phyloP scores from a whole-genome alignment of 1,140 invertebrate genomes.

The Adoxophyes honmai region DNA sequence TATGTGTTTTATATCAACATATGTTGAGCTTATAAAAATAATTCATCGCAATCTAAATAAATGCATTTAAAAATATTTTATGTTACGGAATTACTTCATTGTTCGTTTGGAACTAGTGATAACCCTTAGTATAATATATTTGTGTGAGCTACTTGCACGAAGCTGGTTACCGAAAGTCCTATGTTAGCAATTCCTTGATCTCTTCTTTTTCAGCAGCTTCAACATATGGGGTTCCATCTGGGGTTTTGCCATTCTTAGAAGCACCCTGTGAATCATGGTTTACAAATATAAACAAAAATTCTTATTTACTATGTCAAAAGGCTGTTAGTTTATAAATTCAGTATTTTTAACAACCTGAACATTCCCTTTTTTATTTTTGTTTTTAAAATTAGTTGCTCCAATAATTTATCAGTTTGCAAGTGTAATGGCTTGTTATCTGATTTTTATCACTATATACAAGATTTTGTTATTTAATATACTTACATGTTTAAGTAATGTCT shows the following conservation, averaged over 20 bases:
- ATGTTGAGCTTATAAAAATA: constrained; percentile 71
- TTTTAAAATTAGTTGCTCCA: too few relatives aligned
- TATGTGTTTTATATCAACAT: constrained; percentile 37
- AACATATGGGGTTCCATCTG: constrained; percentile 90
- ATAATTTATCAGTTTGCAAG: too few relatives aligned
- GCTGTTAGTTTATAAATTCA: too few relatives aligned
- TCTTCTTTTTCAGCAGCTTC: constrained; percentile 95
- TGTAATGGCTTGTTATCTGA: too few relatives aligned
- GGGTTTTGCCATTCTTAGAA: constrained; percentile 88
- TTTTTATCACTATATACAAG: too few relatives aligned
- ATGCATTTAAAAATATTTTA: constrained; percentile 70
- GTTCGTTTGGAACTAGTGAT: constrained; percentile 36
- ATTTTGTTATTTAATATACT: constrained; percentile 44
- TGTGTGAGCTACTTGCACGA: constrained; percentile 39
- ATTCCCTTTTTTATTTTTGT: too few relatives aligned
- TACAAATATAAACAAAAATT: not conserved
- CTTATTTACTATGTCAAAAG: too few relatives aligned
- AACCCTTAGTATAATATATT: constrained; percentile 54
- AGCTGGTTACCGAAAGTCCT: constrained; percentile 29
- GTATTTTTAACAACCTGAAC: too few relatives aligned
- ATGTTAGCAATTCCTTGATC: constrained; percentile 84
- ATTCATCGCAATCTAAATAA: constrained; percentile 68
- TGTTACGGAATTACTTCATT: constrained; percentile 38
- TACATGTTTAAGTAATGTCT: constrained; percentile 91
- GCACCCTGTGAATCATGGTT: constrained; percentile 82